A percentile compares a stretch with the other conserved stretches of the same genome.
Evolutionary conservation across 2,888 invertebrate genomes (phyloP).

Genomic region (Plebejus melissa): DNA sequence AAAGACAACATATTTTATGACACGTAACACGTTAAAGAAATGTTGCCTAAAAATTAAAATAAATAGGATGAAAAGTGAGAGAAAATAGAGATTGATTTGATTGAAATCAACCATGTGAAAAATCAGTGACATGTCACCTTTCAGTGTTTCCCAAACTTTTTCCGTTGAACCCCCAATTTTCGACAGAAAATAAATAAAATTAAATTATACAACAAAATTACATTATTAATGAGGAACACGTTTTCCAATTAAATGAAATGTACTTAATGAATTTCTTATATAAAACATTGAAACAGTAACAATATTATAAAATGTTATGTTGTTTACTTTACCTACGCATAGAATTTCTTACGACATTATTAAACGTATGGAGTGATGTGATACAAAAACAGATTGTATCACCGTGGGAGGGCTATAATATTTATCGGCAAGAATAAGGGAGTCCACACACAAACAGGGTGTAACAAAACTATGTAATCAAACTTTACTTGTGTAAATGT

Average conservation of each 20-base stretch:
- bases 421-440: not conserved
- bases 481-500: not conserved
- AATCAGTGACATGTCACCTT: not conserved
- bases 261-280: not conserved
- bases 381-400: slow-evolving; percentile 8
- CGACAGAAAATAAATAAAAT: not conserved
- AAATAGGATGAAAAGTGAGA: too few relatives aligned
- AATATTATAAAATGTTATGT: not conserved
- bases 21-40: too few relatives aligned
- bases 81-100: too few relatives aligned
- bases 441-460: not conserved
- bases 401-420: not conserved
- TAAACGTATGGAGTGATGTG: slow-evolving; percentile 1
- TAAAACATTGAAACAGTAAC: not conserved
- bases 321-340: slow-evolving; percentile 3
- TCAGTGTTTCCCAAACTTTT: not conserved
- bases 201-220: not conserved
- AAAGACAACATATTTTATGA: too few relatives aligned
- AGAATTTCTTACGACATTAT: not conserved
- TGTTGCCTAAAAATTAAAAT: too few relatives aligned
- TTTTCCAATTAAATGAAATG: not conserved
- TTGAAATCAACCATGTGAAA: not conserved
- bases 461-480: not conserved
- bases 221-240: not conserved
- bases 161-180: not conserved